These are phyloP conservation scores for Ophion costatus DNA, from an alignment of 2,888 invertebrate genomes.

Conservation along the genomic window DNA sequence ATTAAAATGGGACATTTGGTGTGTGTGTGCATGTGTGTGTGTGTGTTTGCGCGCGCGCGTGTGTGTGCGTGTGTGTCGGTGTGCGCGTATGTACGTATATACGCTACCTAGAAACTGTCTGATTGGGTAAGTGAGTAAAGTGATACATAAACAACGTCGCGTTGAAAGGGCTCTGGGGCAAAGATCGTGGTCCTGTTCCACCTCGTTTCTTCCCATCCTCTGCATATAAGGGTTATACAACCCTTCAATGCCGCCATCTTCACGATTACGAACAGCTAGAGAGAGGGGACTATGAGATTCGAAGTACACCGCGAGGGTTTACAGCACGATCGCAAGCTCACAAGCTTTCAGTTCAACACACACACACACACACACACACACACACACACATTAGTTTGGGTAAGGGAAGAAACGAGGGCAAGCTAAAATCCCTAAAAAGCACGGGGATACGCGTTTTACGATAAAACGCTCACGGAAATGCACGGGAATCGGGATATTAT, in stretches of 20 bases:
- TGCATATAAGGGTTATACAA: not conserved
- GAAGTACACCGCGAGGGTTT: conserved; percentile 38
- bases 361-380: not conserved
- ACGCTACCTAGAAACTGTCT: conserved; percentile 4
- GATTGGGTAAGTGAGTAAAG: conserved; percentile 9
- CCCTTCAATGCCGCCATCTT: conserved; percentile 19
- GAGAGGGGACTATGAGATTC: conserved; percentile 13
- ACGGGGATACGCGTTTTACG: conserved; percentile 69
- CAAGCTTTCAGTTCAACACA: conserved; percentile 11
- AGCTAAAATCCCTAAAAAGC: conserved; percentile 67
- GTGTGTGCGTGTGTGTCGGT: not conserved
- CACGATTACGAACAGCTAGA: conserved; percentile 25
- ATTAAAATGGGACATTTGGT: too few species aligned
- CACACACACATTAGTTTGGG: not conserved
- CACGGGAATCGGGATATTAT: conserved; percentile 75
- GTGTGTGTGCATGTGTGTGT: not conserved
- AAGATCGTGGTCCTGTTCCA: conserved; percentile 42
- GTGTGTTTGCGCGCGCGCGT: too few species aligned
- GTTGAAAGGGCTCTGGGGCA: conserved; percentile 52
- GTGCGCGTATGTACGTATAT: not conserved
- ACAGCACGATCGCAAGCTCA: conserved; percentile 22
- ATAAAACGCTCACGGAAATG: conserved; percentile 68
- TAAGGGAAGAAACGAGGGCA: conserved; percentile 26
- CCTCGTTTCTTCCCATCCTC: conserved; percentile 20
- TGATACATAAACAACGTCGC: conserved; percentile 51